A percentile compares a stretch with the other conserved stretches of the same genome.
These are phyloP conservation scores for Orchesella flavescens DNA, from an alignment of 2,888 invertebrate species.

Conservation along the genomic window DNA sequence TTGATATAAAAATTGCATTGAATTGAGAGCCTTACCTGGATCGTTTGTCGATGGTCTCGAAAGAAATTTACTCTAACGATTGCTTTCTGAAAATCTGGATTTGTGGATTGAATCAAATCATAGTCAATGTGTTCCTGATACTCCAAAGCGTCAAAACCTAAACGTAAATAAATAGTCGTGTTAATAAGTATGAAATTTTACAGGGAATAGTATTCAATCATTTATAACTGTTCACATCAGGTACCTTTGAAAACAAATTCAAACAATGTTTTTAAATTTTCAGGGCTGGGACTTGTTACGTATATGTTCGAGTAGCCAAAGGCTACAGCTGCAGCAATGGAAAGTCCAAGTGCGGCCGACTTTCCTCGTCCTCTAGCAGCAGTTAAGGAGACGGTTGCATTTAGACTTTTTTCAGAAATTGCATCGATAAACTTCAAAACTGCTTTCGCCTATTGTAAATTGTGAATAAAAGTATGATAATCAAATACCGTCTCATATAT, in stretches of 20 bases:
- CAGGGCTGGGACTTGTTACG: constrained; percentile 98
- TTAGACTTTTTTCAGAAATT: constrained; percentile 89
- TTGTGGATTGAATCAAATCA: constrained; percentile 93
- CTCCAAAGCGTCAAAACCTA: constrained; percentile 89
- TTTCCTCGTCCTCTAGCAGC: constrained; percentile 98
- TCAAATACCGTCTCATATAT: constrained; percentile 2
- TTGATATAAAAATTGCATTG: background rate
- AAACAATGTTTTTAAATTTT: constrained; percentile 97
- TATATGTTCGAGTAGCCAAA: constrained; percentile 94
- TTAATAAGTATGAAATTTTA: background rate
- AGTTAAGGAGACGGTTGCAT: constrained; percentile 92
- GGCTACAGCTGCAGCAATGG: constrained; percentile 89
- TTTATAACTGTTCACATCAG: background rate
- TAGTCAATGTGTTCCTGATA: constrained; percentile 98
- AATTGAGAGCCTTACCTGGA: constrained; percentile 79
- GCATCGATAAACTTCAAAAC: constrained; percentile 94
- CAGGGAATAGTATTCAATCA: background rate
- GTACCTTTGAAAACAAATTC: constrained; percentile 94
- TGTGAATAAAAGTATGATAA: constrained; percentile 39
- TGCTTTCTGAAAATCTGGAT: constrained; percentile 97
- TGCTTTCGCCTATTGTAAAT: constrained; percentile 82
- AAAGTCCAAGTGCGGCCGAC: constrained; percentile 95
- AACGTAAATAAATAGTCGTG: constrained; percentile 17
- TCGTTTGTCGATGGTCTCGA: constrained; percentile 91
- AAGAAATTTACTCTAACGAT: constrained; percentile 94